phyloP scores from a whole-genome alignment of 2,113 vertebrate species.

The Ictalurus punctatus region DNA sequence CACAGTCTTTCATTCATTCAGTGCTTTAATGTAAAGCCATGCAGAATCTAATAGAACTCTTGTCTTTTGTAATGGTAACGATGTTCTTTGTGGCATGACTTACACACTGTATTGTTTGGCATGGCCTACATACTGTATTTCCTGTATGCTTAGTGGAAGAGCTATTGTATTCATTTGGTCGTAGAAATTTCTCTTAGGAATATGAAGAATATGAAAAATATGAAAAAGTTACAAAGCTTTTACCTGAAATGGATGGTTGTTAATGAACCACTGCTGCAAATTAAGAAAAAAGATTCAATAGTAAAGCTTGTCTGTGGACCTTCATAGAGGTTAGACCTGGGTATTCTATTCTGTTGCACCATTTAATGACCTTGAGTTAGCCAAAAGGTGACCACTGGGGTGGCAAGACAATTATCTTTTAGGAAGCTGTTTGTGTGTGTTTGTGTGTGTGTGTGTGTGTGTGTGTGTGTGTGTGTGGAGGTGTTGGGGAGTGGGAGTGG shows the following conservation, averaged over 20 bases:
- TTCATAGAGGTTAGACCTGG: not conserved
- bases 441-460: not conserved
- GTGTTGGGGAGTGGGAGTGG: not conserved
- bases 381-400: not conserved
- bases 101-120: no score
- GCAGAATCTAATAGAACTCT: constrained; percentile 37
- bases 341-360: not conserved
- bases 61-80: constrained; percentile 42
- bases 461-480: not conserved
- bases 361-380: constrained; percentile 33
- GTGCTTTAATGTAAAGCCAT: constrained; percentile 46
- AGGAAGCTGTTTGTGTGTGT: not conserved
- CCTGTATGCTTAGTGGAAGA: constrained; percentile 4
- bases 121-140: constrained; percentile 27
- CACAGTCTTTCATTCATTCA: constrained; percentile 37
- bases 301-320: not conserved
- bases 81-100: constrained; percentile 17
- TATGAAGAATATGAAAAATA: not conserved
- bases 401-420: constrained; percentile 42
- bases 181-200: not conserved
- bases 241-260: not conserved
- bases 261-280: not conserved
- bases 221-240: not conserved
- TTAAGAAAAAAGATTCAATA: not conserved
- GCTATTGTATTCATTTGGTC: constrained; percentile 2